Evolutionary conservation across 2,888 invertebrate genomes (phyloP), one percentile per base, ranked within the genome.

Genomic region (Stratiomys singularior): DNA sequence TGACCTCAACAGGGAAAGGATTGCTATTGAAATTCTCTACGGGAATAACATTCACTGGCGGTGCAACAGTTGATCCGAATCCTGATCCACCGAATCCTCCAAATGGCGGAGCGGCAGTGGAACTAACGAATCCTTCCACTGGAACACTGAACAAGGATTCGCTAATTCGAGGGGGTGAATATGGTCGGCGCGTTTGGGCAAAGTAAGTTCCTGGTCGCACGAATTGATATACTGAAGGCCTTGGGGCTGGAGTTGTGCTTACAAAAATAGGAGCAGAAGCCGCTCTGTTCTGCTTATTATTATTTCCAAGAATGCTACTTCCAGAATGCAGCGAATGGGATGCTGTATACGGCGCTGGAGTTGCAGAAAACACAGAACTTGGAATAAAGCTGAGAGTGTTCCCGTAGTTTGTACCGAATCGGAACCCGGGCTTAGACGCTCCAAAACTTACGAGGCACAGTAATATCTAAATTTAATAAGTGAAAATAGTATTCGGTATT

Each of bases 161-260:
- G 27, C 60, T 60, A 9, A 74, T 58, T 37, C 74, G 74, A n/a
- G 74, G 74, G 18, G 74, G 74, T 21, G 56, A 58, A 21, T 74
- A n/a, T 30, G 18, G 74, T 21, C 25, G 74, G 7, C 74, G 74
- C 1, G 5, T 21, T 25, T 23, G 58, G 3, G 58, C 11, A 21
- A 37, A 58, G 13, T 58, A 58, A 7, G 27, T 18, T 18, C 21
- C 37, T 21, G 25, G 18, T 25, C 13, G 69, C 15, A 44, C 0
- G 13, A 47, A 46, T n/a, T 69, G 47, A 1, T 21, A 23, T 1
- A 25, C 23, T 1, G 13, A 13, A 2, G 11, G 23, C 0, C 71
- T 11, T 25, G 71, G 47, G 1, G 47, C 25, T 23, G 58, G 23
- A 5, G 74, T 28, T 23, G 60, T 3, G 9, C 37, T n/a, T 1